These are phyloP conservation scores for Anastrepha obliqua DNA, from an alignment of 1,140 invertebrate species.

Conservation along the genomic window DNA sequence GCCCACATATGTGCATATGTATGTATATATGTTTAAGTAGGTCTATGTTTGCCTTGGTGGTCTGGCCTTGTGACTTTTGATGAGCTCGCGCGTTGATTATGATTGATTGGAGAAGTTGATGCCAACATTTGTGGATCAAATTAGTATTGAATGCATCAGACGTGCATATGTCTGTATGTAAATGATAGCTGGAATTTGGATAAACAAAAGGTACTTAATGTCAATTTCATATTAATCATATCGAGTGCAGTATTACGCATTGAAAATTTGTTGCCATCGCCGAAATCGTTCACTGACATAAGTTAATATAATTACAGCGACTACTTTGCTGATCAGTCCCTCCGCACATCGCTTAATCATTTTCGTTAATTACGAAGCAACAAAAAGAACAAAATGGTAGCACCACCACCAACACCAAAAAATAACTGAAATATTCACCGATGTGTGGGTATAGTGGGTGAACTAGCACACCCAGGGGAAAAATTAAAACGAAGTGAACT, in stretches of 20 bases:
- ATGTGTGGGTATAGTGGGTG: not conserved
- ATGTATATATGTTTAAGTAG: not conserved
- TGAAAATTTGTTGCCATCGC: not conserved
- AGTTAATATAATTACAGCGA: constrained; percentile 57
- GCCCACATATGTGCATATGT: not conserved
- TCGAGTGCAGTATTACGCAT: not conserved
- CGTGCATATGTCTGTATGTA: not conserved
- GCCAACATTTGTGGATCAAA: constrained; percentile 11
- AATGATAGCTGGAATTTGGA: not conserved
- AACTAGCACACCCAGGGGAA: constrained; percentile 66
- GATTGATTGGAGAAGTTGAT: constrained; percentile 24
- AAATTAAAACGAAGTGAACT: constrained; percentile 58
- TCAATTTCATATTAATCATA: constrained; percentile 30
- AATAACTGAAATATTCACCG: constrained; percentile 26
- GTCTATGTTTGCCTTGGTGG: not conserved
- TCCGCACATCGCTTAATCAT: constrained; percentile 65
- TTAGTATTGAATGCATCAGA: not conserved
- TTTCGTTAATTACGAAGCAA: constrained; percentile 68
- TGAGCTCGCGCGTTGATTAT: constrained; percentile 5
- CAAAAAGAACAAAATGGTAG: not conserved
- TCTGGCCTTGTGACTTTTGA: not conserved
- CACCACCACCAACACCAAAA: not conserved
- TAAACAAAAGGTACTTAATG: not conserved
- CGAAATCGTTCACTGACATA: constrained; percentile 14
- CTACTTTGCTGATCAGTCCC: not conserved